A percentile compares a stretch with the other conserved stretches of the same genome.
phyloP scores from a whole-genome alignment of 2,888 invertebrate genomes.

The Myopa testacea region DNA sequence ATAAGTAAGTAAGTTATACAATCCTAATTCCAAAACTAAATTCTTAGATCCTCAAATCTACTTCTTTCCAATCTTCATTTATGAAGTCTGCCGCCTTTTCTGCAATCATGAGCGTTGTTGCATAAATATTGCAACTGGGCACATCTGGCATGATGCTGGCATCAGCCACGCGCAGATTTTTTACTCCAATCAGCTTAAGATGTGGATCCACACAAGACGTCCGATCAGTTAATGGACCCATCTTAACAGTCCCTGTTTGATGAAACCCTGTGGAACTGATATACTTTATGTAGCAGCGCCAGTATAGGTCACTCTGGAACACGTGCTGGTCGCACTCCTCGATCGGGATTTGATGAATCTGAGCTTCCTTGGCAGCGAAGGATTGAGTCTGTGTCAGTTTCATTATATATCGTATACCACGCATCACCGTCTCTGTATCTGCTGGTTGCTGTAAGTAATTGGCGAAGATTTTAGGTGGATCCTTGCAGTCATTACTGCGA shows the following conservation, averaged over 20 bases:
- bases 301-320: constrained; percentile 69
- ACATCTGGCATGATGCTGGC: constrained; percentile 82
- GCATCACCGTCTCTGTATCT: constrained; percentile 63
- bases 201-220: constrained; percentile 76
- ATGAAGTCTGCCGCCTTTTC: constrained; percentile 79
- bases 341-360: constrained; percentile 50
- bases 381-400: constrained; percentile 67
- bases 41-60: too few species aligned
- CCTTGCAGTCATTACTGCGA: constrained; percentile 68
- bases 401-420: constrained; percentile 58
- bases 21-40: too few species aligned
- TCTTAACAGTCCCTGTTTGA: constrained; percentile 77
- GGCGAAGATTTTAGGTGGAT: constrained; percentile 71
- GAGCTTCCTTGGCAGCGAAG: constrained; percentile 62
- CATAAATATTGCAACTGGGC: constrained; percentile 84
- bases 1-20: too few species aligned
- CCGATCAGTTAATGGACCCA: constrained; percentile 74
- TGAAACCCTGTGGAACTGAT: constrained; percentile 76
- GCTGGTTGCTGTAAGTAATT: constrained; percentile 71
- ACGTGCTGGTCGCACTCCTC: constrained; percentile 53
- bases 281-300: constrained; percentile 76
- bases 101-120: constrained; percentile 86
- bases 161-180: constrained; percentile 77
- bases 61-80: constrained; percentile 51
- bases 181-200: constrained; percentile 74